A percentile compares a stretch with the other conserved stretches of the same genome.
phyloP scores from a whole-genome alignment of 2,888 invertebrate genomes.

The Apamea anceps region DNA sequence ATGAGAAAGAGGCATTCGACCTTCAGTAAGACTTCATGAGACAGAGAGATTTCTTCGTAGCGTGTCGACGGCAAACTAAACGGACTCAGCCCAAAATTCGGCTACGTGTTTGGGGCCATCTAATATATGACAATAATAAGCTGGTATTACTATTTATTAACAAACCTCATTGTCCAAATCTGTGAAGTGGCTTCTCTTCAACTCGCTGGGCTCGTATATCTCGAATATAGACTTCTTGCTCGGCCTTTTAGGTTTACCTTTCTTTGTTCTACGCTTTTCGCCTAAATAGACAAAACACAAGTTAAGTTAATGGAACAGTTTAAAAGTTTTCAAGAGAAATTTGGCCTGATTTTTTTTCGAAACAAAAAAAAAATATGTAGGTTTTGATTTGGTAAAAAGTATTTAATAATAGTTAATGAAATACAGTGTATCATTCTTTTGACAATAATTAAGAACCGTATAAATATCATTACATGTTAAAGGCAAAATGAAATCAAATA shows the following conservation, averaged over 20 bases:
- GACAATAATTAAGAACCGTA: no score
- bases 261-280: conserved; percentile 92
- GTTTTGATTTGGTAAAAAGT: no score
- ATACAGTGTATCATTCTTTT: no score
- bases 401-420: no score
- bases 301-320: background rate
- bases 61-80: background rate
- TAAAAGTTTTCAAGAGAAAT: background rate
- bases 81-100: no score
- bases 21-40: background rate
- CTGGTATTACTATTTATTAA: conserved; percentile 3
- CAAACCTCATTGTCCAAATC: conserved; percentile 96
- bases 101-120: background rate
- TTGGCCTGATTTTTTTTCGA: no score
- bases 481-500: no score
- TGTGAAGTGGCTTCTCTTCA: conserved; percentile 98
- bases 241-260: conserved; percentile 93
- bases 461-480: no score
- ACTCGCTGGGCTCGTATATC: conserved; percentile 99
- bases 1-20: background rate
- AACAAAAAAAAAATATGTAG: no score
- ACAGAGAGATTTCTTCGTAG: background rate
- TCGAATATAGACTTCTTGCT: conserved; percentile 97
- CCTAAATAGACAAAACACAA: conserved; percentile 69
- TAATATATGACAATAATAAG: background rate